A percentile compares a stretch with the other conserved stretches of the same genome.
phyloP scores from a whole-genome alignment of 2,113 vertebrate genomes.

The Chloroceryle aenea region DNA sequence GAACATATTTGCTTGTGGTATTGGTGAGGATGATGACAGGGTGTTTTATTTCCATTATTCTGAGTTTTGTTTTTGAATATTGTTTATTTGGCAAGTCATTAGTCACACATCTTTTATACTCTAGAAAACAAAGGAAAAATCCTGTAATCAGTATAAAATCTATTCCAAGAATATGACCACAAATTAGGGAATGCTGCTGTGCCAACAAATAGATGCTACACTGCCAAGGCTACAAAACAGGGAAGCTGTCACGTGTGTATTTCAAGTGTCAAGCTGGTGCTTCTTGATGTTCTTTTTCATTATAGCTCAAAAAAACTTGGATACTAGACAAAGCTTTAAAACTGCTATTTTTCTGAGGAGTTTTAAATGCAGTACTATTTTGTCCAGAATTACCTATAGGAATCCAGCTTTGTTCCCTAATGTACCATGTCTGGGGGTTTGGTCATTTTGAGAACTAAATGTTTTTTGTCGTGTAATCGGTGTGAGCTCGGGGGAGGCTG shows the following conservation, averaged over 20 bases:
- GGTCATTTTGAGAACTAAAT: neutral
- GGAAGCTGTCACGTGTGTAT: neutral
- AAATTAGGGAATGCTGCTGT: conserved; percentile 16
- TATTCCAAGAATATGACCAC: conserved; percentile 40
- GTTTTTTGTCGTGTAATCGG: neutral
- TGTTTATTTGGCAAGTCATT: conserved; percentile 55
- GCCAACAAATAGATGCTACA: conserved; percentile 30
- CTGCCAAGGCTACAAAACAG: neutral
- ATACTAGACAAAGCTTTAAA: neutral
- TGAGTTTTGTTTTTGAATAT: neutral
- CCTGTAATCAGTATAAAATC: conserved; percentile 24
- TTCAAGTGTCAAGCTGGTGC: neutral
- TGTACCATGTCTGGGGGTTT: neutral
- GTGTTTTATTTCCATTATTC: conserved; percentile 16
- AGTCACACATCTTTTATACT: conserved; percentile 32
- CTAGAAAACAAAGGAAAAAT: conserved; percentile 45
- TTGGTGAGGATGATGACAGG: neutral
- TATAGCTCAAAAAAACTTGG: neutral
- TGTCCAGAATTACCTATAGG: neutral
- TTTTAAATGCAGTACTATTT: neutral
- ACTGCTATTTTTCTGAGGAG: neutral
- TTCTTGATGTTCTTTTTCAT: neutral
- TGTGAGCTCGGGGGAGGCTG: neutral
- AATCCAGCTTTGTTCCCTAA: neutral
- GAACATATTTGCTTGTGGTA: neutral